phyloP scores from a whole-genome alignment of 2,113 vertebrate species.

The Pterocles orientalis region DNA sequence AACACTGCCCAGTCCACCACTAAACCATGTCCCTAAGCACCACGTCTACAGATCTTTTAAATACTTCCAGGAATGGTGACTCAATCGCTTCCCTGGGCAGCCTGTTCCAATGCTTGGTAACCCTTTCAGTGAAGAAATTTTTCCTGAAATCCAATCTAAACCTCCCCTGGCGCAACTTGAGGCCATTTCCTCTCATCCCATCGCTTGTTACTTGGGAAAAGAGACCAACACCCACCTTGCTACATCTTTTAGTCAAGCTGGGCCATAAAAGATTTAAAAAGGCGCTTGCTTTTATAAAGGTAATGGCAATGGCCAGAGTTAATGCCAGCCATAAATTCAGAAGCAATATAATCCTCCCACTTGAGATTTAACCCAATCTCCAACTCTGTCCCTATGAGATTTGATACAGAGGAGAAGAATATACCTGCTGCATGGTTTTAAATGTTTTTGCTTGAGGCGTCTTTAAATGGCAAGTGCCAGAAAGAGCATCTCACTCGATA shows the following conservation, averaged over 20 bases:
- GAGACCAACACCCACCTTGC: too few species aligned
- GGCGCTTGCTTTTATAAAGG: neutral
- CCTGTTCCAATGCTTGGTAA: too few species aligned
- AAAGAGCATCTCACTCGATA: neutral
- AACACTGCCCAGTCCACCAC: too few species aligned
- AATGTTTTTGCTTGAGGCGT: neutral
- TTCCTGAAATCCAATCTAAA: too few species aligned
- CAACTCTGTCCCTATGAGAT: neutral
- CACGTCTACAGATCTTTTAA: too few species aligned
- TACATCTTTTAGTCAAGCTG: neutral
- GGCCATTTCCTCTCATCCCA: too few species aligned
- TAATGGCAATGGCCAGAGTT: neutral
- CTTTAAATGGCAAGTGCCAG: neutral
- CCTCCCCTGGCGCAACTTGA: too few species aligned
- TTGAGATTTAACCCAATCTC: neutral
- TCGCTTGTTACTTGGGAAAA: too few species aligned
- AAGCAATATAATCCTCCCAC: neutral
- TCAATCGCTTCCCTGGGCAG: too few species aligned
- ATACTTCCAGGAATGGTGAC: too few species aligned
- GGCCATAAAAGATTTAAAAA: neutral
- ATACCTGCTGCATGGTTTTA: fast-evolving
- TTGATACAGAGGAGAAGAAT: neutral
- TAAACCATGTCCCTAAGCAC: too few species aligned
- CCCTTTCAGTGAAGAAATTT: too few species aligned
- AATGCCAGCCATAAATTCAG: neutral